Conservation (phyloP, 2,888 invertebrate species). For the Dromius quadrimaculatus region DNA sequence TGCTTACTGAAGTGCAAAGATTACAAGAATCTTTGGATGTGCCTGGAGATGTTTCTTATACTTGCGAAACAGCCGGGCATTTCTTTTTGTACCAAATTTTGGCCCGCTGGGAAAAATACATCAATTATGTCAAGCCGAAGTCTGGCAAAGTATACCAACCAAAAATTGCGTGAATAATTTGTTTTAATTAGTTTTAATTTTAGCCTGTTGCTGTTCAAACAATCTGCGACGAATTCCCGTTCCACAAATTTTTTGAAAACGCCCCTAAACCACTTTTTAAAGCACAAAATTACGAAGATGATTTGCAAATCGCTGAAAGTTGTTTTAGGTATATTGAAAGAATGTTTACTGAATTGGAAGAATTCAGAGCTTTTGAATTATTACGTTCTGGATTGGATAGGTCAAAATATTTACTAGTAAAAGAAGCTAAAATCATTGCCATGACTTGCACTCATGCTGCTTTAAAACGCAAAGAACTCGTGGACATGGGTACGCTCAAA, state of each 20-base stretch:
- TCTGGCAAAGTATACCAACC: slow-evolving; percentile 55
- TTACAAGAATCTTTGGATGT: slow-evolving; percentile 89
- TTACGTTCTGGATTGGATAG: slow-evolving; percentile 95
- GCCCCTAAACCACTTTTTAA: slow-evolving; percentile 95
- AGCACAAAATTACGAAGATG: slow-evolving; percentile 80
- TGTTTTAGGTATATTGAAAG: slow-evolving; percentile 93
- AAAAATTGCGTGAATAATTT: slow-evolving; percentile 54
- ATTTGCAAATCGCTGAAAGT: slow-evolving; percentile 89
- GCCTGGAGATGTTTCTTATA: slow-evolving; percentile 91
- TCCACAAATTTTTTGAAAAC: slow-evolving; percentile 91
- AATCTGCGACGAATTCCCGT: slow-evolving; percentile 89
- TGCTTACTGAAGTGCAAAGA: slow-evolving; percentile 87
- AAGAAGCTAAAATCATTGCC: slow-evolving; percentile 99
- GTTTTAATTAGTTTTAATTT: slow-evolving; percentile 52
- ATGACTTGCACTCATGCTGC: slow-evolving; percentile 99
- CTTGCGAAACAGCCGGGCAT: slow-evolving; percentile 98
- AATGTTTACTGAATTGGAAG: slow-evolving; percentile 97
- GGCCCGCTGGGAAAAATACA: slow-evolving; percentile 93
- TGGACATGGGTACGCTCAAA: slow-evolving; percentile 89
- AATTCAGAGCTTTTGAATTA: slow-evolving; percentile 98
- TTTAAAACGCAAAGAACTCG: slow-evolving; percentile 94
- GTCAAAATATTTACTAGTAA: slow-evolving; percentile 95
- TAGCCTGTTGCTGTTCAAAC: slow-evolving; percentile 66
- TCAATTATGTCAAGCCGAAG: slow-evolving; percentile 71
- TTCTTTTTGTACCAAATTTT: slow-evolving; percentile 95